Base-by-base conservation (phyloP, 2,113 vertebrate genomes). In the Sterna hirundo region DNA sequence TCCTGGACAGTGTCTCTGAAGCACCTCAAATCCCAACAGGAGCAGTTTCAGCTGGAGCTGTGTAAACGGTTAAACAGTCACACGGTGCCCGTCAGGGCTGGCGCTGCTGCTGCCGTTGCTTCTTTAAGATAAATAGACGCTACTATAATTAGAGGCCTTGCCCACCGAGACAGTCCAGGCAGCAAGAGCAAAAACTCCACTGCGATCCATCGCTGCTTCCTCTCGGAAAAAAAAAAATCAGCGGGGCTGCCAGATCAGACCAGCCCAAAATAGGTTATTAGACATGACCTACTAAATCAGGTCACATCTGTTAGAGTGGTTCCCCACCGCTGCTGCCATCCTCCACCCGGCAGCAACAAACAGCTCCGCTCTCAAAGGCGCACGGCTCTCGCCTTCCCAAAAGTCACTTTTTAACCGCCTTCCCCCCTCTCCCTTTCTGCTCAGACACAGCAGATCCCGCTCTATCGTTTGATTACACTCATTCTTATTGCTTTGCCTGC, bases 71-170 rank as follows among this genome's bases (percentile, higher is more conserved):
- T 46, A 58, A 12, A 34, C 6, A 54, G 40, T 44, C 81, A 9
- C 64, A 3, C 15, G 1, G 68, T 10, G 81, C 71, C 83, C 0
- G 8, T 1, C 4, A 3, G 42, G 84, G 82, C 66, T 57, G 82
- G 74, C 51, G 4, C 90, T 11, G 74, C 76, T 8, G 14, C 68
- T 9, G 42, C 74, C 36, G 75, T 22, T 84, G 30, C 87, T 91
- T 52, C 94, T 80, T 62, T 9, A 52, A 88, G 92, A 92, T 70
- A 95, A 94, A 93, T 2, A 91, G 57, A 84, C 6, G 69, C 89
- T 91, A 7, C 96, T 95, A 96, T 79, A 96, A 96, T 94, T 96
- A 96, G 91, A 81, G 60, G 6, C 86, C 46, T 38, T 29, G 70
- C 72, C 88, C 91, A 92, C 52, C 83, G 10, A 13, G 86, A 52